A percentile compares a stretch with the other conserved stretches of the same genome.
These are phyloP conservation scores for Lepus townsendii DNA, from an alignment of 2,797 vertebrate species.

Conservation along the genomic window DNA sequence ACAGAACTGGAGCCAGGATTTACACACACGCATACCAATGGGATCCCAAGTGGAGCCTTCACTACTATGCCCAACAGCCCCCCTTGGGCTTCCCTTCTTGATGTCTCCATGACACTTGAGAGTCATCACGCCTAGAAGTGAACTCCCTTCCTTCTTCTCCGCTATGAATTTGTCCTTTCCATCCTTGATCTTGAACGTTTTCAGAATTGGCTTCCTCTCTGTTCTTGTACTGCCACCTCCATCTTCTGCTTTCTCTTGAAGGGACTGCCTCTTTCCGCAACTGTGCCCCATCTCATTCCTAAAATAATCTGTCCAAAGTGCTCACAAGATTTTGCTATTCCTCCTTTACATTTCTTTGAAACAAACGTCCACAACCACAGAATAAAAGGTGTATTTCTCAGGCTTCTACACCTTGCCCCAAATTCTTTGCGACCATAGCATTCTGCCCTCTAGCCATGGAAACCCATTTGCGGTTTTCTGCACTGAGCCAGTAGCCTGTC, in stretches of 20 bases:
- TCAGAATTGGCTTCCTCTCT: background rate
- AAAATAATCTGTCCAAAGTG: background rate
- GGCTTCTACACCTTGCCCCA: background rate
- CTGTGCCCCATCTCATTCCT: background rate
- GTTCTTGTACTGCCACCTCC: background rate
- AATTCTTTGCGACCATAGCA: too few relatives aligned
- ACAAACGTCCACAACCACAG: background rate
- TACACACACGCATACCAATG: too few relatives aligned
- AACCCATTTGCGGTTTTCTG: background rate
- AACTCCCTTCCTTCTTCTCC: background rate
- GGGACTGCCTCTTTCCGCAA: background rate
- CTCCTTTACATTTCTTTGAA: background rate
- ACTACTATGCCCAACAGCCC: too few relatives aligned
- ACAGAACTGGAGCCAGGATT: too few relatives aligned
- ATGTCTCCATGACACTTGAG: background rate
- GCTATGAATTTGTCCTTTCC: background rate
- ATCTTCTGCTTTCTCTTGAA: background rate
- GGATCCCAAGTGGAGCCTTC: too few relatives aligned
- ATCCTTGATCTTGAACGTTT: background rate
- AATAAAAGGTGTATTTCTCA: background rate
- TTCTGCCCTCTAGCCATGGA: background rate
- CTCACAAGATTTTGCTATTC: background rate
- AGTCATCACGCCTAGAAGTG: background rate
- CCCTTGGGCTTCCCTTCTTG: background rate
- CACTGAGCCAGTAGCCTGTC: background rate